Evolutionary conservation across 2,797 vertebrate species (phyloP), one percentile per base, ranked within the genome.

Genomic region (Neosilurus mollespiculum): DNA sequence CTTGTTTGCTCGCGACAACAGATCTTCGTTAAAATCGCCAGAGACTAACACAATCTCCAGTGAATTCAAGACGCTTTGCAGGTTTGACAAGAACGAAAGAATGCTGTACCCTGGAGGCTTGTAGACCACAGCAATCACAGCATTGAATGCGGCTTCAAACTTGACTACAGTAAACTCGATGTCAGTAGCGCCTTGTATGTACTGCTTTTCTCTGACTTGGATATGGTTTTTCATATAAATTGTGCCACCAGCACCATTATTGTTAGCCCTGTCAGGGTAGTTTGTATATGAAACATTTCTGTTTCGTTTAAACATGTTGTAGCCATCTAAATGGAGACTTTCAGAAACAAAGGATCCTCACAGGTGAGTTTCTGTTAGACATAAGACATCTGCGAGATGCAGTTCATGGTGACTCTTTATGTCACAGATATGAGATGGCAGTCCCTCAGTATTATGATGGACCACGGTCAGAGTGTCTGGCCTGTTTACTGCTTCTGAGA

Each of bases 301-400:
- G 61, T 78, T 83, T 9, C 61, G 12, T 2, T 43, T 65, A 53
- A 75, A 84, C 56, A 88, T n/a, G n/a, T n/a, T 72, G 86, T 56
- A 79, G n/a, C n/a, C n/a, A n/a, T n/a, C n/a, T n/a, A n/a, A n/a
- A n/a, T n/a, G n/a, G n/a, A n/a, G n/a, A n/a, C n/a, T n/a, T n/a
- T n/a, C n/a, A n/a, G n/a, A n/a, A n/a, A n/a, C n/a, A n/a, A n/a
- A n/a, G n/a, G n/a, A n/a, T n/a, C n/a, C n/a, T n/a, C n/a, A n/a
- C n/a, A n/a, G n/a, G n/a, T n/a, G n/a, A n/a, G 83, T 30, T 79
- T 88, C 83, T 81, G 81, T 88, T 10, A 86, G 14, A 14, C 86
- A 84, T 22, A 86, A 59, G 61, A 87, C 22, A 43, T 84, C 82
- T n/a, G 58, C 34, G 1, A 87, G 58, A 7, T 24, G 3, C 1